A percentile compares a stretch with the other conserved stretches of the same genome.
These are phyloP conservation scores for Acridotheres tristis DNA, from an alignment of 2,797 vertebrate genomes.

Conservation along the genomic window DNA sequence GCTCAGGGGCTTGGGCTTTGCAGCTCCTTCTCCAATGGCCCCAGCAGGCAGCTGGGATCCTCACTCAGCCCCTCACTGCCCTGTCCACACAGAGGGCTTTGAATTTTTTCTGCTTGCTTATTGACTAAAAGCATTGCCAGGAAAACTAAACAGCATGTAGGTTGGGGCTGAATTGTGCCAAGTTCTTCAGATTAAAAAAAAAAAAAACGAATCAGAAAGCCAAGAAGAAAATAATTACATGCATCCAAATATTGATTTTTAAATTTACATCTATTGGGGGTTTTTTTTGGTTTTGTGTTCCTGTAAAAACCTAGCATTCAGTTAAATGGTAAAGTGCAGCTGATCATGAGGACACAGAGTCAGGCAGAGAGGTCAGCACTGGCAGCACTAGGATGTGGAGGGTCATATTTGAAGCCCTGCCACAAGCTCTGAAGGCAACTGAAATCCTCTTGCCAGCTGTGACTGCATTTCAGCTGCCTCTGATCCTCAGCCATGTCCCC, in stretches of 20 bases:
- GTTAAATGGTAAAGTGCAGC: not conserved
- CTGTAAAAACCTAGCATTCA: not conserved
- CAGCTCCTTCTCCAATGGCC: not conserved
- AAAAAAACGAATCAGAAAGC: not conserved
- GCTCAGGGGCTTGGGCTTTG: not conserved
- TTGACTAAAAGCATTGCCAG: not conserved
- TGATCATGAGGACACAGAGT: not conserved
- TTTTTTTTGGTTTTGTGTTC: not conserved
- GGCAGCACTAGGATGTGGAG: not conserved
- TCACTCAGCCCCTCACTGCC: accelerated
- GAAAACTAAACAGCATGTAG: not conserved
- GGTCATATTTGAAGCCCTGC: not conserved
- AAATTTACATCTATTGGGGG: not conserved
- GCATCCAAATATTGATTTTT: not conserved
- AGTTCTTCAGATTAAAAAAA: not conserved
- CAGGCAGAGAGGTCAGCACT: accelerated
- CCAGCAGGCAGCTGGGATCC: not conserved
- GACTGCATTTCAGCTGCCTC: not conserved
- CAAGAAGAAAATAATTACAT: not conserved
- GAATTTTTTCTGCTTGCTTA: not conserved
- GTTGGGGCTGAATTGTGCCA: not conserved
- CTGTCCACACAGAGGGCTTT: not conserved
- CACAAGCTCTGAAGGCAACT: not conserved
- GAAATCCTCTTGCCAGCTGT: not conserved
- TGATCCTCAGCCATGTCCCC: accelerated